These are phyloP conservation scores for Pectinophora gossypiella DNA, from an alignment of 1,140 invertebrate species.

Conservation along the genomic window DNA sequence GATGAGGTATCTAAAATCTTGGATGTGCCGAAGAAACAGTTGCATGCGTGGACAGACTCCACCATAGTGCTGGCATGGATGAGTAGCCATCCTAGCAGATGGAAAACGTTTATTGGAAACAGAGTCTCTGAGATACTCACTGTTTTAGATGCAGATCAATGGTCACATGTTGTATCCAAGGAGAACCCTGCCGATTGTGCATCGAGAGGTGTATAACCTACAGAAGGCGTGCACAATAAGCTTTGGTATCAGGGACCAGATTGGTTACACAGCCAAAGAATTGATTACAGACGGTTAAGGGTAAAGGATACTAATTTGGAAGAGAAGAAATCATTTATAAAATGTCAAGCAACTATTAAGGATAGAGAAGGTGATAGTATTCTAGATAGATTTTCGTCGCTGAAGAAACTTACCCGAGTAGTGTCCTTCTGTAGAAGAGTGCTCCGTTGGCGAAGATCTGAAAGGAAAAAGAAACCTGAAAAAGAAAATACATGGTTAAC, in stretches of 20 bases:
- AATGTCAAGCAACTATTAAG: neutral
- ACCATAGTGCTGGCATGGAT: constrained; percentile 44
- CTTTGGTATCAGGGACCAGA: constrained; percentile 43
- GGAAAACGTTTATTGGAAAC: constrained; percentile 14
- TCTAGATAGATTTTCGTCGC: neutral
- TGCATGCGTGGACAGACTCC: too few relatives aligned
- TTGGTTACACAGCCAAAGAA: constrained; percentile 17
- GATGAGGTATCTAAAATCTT: too few relatives aligned
- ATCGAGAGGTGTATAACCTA: constrained; percentile 39
- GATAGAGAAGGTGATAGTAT: neutral
- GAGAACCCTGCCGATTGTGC: constrained; percentile 60
- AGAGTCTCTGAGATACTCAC: constrained; percentile 38
- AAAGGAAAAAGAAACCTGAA: too few relatives aligned
- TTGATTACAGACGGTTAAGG: too few relatives aligned
- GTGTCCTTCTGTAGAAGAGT: neutral
- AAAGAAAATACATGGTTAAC: neutral
- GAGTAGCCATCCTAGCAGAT: constrained; percentile 16
- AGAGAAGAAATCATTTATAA: neutral
- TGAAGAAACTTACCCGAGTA: neutral
- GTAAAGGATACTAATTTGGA: neutral
- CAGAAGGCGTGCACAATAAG: constrained; percentile 14
- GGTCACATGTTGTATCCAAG: constrained; percentile 42
- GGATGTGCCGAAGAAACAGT: too few relatives aligned
- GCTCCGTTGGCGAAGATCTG: neutral
- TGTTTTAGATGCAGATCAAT: constrained; percentile 23